A percentile compares a stretch with the other conserved stretches of the same genome.
Evolutionary conservation across 2,113 vertebrate species (phyloP).

Genomic region (Turdus rufiventris): DNA sequence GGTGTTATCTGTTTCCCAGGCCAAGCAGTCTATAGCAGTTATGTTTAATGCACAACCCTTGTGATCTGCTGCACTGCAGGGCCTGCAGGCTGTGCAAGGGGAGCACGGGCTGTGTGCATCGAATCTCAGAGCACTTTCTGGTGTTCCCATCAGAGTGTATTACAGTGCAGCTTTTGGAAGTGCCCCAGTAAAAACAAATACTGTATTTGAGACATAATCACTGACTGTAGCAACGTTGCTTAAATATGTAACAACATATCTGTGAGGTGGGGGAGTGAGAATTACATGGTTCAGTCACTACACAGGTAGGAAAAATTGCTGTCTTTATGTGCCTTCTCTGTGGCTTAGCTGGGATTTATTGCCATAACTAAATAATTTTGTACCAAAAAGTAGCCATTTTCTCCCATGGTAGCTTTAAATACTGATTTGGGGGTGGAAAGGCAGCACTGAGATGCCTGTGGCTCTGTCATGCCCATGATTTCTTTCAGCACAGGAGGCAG

Average conservation of each 20-base stretch:
- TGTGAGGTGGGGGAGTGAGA: neutral
- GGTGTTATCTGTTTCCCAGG: neutral
- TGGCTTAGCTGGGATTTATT: slow-evolving; percentile 25
- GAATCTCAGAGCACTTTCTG: neutral
- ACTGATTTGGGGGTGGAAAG: neutral
- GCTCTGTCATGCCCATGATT: neutral
- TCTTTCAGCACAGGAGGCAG: neutral
- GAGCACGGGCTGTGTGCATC: neutral
- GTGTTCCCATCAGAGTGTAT: neutral
- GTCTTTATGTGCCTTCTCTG: neutral
- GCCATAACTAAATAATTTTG: slow-evolving; percentile 10
- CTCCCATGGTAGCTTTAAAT: neutral
- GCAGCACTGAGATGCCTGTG: neutral
- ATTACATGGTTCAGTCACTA: slow-evolving; percentile 3
- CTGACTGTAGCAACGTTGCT: neutral
- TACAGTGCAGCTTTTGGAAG: neutral
- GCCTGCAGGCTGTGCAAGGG: neutral
- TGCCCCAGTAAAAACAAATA: neutral
- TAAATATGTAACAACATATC: neutral
- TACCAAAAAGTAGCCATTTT: slow-evolving; percentile 10
- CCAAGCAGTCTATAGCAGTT: neutral
- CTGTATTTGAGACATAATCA: neutral
- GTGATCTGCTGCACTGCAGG: neutral
- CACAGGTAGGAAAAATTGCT: slow-evolving; percentile 28
- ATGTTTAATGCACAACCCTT: neutral